phyloP scores from a whole-genome alignment of 1,140 invertebrate species.

The Agrypnia vestita region DNA sequence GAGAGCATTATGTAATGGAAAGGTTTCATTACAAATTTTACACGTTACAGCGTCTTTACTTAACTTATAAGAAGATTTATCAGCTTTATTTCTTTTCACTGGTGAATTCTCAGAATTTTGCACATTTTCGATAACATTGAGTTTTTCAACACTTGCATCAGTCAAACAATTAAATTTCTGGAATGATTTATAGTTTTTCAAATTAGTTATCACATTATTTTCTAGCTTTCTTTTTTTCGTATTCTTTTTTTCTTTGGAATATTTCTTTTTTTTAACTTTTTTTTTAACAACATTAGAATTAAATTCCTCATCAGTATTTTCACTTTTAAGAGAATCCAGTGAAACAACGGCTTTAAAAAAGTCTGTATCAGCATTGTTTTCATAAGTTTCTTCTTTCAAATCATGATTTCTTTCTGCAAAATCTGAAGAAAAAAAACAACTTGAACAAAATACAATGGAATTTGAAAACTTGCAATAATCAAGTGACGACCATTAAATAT shows the following conservation, averaged over 20 bases:
- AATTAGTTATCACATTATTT: background rate
- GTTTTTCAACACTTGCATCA: background rate
- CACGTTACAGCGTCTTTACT: constrained; percentile 52
- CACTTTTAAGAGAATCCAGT: background rate
- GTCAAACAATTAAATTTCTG: background rate
- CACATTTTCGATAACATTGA: background rate
- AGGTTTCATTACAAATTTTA: constrained; percentile 57
- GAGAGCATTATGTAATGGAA: constrained; percentile 37
- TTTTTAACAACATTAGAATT: background rate
- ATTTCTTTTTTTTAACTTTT: background rate
- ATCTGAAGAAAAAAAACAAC: background rate
- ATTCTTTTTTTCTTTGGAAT: constrained; percentile 14
- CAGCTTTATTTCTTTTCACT: constrained; percentile 29
- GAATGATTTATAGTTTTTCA: background rate
- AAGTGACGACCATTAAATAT: background rate
- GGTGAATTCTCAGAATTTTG: background rate
- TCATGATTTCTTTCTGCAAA: background rate
- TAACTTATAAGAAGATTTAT: constrained; percentile 37
- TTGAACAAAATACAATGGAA: background rate
- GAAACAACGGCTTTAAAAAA: constrained; percentile 2
- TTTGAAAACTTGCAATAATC: background rate
- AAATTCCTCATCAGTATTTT: background rate
- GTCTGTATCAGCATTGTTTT: background rate
- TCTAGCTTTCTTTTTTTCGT: constrained; percentile 19
- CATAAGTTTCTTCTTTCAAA: constrained; percentile 3